Evolutionary conservation across 2,113 vertebrate genomes (phyloP).

Genomic region (Amphiprion percula): DNA sequence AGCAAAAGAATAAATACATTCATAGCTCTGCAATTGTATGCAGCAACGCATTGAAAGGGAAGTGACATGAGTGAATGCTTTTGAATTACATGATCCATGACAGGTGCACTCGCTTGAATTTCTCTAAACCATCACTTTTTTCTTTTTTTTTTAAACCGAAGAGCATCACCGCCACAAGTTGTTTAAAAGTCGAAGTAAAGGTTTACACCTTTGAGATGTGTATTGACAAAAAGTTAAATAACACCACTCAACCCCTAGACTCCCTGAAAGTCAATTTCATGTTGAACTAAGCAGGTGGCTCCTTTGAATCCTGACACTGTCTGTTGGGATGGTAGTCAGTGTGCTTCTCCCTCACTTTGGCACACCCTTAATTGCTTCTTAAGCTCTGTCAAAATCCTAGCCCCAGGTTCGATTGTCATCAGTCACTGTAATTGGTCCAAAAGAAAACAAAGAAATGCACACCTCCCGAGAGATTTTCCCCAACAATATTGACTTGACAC

Average conservation of each 20-base stretch:
- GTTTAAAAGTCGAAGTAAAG: conserved; percentile 38
- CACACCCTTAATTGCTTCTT: conserved; percentile 64
- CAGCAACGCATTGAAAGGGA: conserved; percentile 7
- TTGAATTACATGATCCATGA: conserved; percentile 8
- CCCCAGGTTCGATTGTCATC: conserved; percentile 48
- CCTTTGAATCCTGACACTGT: conserved; percentile 17
- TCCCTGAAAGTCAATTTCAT: conserved; percentile 47
- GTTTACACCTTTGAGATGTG: conserved; percentile 47
- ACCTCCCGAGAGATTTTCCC: conserved; percentile 35
- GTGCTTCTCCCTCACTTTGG: conserved; percentile 23
- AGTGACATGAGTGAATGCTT: conserved; percentile 14
- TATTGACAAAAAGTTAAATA: conserved; percentile 53
- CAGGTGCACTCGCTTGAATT: conserved; percentile 36
- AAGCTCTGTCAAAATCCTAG: conserved; percentile 53
- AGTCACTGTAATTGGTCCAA: conserved; percentile 61
- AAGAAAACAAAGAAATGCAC: conserved; percentile 66
- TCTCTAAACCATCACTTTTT: conserved; percentile 18
- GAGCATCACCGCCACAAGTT: conserved; percentile 4
- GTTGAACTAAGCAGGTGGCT: conserved; percentile 37
- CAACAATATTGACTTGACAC: conserved; percentile 39
- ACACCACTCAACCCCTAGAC: conserved; percentile 27
- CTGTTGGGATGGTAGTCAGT: neutral
- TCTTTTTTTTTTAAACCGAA: neutral
- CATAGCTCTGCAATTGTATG: neutral
- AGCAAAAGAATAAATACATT: neutral